A percentile compares a stretch with the other conserved stretches of the same genome.
Evolutionary conservation across 2,113 vertebrate species (phyloP).

Genomic region (Mystacornis crossleyi): DNA sequence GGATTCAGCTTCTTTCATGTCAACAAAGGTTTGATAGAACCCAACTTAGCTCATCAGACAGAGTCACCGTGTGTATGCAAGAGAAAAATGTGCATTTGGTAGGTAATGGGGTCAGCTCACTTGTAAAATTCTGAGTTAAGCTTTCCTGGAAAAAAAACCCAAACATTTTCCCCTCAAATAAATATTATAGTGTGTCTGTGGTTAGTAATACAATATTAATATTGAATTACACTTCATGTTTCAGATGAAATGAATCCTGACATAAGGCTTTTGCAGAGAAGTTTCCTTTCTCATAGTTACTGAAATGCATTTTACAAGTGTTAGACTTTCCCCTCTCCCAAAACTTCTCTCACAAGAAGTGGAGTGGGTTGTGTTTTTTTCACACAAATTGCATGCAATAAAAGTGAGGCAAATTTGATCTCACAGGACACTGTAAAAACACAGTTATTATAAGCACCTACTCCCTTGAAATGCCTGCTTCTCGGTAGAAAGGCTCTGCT

Average conservation of each 20-base stretch:
- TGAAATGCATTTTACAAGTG: not conserved
- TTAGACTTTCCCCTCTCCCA: accelerated
- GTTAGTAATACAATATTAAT: not conserved
- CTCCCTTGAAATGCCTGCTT: not conserved
- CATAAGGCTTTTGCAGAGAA: not conserved
- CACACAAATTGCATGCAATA: not conserved
- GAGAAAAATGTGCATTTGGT: not conserved
- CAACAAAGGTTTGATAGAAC: not conserved
- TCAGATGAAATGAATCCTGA: not conserved
- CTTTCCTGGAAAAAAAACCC: not conserved
- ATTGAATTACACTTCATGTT: not conserved
- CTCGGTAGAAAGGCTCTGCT: not conserved
- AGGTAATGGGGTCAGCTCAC: accelerated
- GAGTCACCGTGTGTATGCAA: not conserved
- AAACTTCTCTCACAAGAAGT: not conserved
- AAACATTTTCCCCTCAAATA: not conserved
- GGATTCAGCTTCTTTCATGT: not conserved
- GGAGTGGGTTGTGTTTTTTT: not conserved
- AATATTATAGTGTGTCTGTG: not conserved
- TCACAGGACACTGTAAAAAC: not conserved
- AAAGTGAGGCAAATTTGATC: not conserved
- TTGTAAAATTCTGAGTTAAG: not conserved
- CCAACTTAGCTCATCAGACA: not conserved
- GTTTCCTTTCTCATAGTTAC: not conserved
- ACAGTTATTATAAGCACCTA: not conserved